Conservation (phyloP, 2,888 invertebrate genomes). For the Junonia oenone region DNA sequence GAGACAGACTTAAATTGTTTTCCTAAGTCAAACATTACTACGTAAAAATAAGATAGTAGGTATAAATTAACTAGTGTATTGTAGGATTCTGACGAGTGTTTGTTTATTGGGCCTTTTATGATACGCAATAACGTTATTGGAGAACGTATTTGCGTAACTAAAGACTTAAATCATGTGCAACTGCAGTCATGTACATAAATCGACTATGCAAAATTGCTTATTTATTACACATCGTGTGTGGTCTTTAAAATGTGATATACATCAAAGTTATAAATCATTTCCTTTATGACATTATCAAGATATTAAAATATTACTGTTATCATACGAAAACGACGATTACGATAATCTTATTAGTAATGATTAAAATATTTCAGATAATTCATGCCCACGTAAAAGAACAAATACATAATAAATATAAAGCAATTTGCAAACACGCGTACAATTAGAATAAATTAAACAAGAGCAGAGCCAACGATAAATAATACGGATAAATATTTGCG, state of each 20-base stretch:
- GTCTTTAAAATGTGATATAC: neutral
- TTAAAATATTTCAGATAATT: constrained; percentile 16
- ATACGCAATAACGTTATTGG: neutral
- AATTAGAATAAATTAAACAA: constrained; percentile 5
- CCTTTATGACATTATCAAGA: neutral
- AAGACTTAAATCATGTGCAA: neutral
- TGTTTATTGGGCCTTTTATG: neutral
- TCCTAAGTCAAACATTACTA: neutral
- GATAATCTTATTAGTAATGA: constrained; percentile 10
- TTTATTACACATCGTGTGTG: constrained; percentile 1
- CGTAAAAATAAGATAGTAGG: neutral
- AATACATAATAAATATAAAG: constrained; percentile 1
- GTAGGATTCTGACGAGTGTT: neutral
- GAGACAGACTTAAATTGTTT: constrained; percentile 15
- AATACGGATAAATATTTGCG: constrained; percentile 1
- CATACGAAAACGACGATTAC: constrained; percentile 8
- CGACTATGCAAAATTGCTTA: neutral
- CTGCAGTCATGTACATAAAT: constrained; percentile 4
- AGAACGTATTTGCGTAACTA: neutral
- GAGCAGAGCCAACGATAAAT: constrained; percentile 2
- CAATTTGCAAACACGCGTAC: constrained; percentile 9
- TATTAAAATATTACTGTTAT: constrained; percentile 9
- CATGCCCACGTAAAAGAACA: constrained; percentile 13
- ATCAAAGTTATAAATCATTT: constrained; percentile 12
- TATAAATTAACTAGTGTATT: neutral